These are phyloP conservation scores for Eupithecia subfuscata DNA, from an alignment of 2,888 invertebrate species.

Conservation along the genomic window DNA sequence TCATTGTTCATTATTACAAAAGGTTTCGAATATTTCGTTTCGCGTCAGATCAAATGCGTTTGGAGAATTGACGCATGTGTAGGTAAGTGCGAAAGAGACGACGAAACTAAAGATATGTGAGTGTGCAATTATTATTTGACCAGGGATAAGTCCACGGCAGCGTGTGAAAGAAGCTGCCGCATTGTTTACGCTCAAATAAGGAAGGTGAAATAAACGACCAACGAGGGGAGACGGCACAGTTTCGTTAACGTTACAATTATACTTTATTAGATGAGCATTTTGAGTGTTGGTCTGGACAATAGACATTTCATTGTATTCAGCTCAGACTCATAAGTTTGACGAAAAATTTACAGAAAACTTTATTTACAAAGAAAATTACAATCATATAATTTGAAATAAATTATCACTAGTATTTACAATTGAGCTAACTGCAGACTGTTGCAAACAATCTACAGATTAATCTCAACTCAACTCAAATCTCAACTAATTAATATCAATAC, in stretches of 20 bases:
- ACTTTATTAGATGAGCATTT: slow-evolving; percentile 65
- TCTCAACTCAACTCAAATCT: too few species aligned
- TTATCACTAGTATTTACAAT: too few species aligned
- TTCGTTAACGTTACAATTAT: slow-evolving; percentile 76
- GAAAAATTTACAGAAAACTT: too few species aligned
- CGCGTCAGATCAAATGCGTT: slow-evolving; percentile 81
- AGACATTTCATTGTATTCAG: not conserved
- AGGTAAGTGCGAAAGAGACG: slow-evolving; percentile 70
- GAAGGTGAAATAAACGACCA: slow-evolving; percentile 75
- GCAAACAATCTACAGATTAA: too few species aligned
- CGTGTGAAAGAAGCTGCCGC: slow-evolving; percentile 81
- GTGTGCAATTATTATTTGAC: slow-evolving; percentile 83
- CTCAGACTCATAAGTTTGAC: not conserved
- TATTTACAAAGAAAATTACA: too few species aligned
- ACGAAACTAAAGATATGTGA: slow-evolving; percentile 63
- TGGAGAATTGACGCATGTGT: slow-evolving; percentile 73
- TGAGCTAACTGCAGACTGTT: too few species aligned
- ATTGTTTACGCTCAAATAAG: slow-evolving; percentile 84
- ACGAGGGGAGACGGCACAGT: slow-evolving; percentile 61
- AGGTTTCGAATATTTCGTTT: slow-evolving; percentile 82
- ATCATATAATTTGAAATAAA: too few species aligned
- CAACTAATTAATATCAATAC: too few species aligned
- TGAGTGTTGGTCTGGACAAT: not conserved
- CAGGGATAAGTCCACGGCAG: slow-evolving; percentile 81
- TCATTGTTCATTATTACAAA: slow-evolving; percentile 84